Evolutionary conservation across 1,140 invertebrate species (phyloP), one percentile per base, ranked within the genome.

Genomic region (Caerostris darwini): DNA sequence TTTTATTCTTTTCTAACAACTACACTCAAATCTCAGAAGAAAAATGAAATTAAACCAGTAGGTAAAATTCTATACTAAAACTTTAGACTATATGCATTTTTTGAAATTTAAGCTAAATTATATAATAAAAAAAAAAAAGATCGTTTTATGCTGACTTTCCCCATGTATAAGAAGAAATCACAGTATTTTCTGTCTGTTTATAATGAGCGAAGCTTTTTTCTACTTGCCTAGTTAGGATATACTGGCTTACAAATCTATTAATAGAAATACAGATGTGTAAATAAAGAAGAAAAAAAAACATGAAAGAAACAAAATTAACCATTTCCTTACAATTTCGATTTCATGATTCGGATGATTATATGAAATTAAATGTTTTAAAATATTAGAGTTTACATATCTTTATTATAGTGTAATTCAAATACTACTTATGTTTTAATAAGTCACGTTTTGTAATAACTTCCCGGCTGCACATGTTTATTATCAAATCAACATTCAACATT

Each of bases 381-480:
- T 53, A 8, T 4, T 34, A 19, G 12, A 50, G 8, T 77, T 12
- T 50, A 2, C 71, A 53, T 77, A 50, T 77, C 5, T 10, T 5
- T 14, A 77, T 12, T 53, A 14, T 53, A 50, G 34, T 34, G 34
- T 50, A 77, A 77, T 77, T 77, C 10, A 77, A 3, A 77, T 77
- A 50, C 8, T 77, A 77, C 4, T 77, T 34, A 34, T 34, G 34
- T 34, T 50, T 77, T 85, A 58, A 54, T 50, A 81, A 34, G 19
- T 50, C 19, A 58, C 17, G 34, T 85, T 19, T 7, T 4, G 54
- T 58, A 19, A 67, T 58, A 5, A 5, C 19, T 85, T 58, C 34
- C 19, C 83, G 83, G 54, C 83, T 57, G n/a, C 83, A 58, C 83
- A 85, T 85, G 83, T 85, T 85, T 85, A 85, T 12, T n/a, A 85